A percentile compares a stretch with the other conserved stretches of the same genome.
phyloP scores from a whole-genome alignment of 92 coral and sea anemone species.

The Paramuricea clavata region DNA sequence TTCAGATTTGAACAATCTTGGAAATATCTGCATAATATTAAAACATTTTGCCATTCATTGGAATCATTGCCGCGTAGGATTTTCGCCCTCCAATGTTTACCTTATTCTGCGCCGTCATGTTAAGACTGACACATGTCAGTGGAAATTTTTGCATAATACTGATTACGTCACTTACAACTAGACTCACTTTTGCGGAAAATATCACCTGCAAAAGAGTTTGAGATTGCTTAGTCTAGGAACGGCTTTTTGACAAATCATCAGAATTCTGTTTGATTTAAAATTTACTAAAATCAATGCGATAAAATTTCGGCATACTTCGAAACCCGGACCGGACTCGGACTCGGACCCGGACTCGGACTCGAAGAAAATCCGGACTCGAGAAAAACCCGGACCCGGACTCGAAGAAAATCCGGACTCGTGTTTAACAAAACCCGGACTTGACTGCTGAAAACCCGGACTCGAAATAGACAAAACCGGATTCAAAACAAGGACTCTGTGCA shows the following conservation, averaged over 20 bases:
- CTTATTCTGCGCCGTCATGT: conserved; percentile 10
- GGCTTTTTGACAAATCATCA: conserved; percentile 10
- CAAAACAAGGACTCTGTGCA: too few species aligned
- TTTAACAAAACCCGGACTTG: too few species aligned
- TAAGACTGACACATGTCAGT: conserved; percentile 25
- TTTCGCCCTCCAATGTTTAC: conserved; percentile 5
- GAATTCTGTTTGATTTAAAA: conserved; percentile 9
- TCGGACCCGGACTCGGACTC: too few species aligned
- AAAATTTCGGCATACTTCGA: too few species aligned
- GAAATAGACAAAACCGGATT: too few species aligned
- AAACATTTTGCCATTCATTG: conserved; percentile 7
- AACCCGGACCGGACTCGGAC: too few species aligned
- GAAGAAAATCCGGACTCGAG: too few species aligned
- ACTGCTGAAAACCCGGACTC: too few species aligned
- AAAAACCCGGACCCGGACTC: too few species aligned
- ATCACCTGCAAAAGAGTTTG: conserved; percentile 12
- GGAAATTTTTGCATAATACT: conserved; percentile 15
- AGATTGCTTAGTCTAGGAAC: conserved; percentile 21
- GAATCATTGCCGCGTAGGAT: not conserved
- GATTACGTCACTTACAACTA: conserved; percentile 6
- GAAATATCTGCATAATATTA: conserved; percentile 19
- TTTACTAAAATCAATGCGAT: conserved; percentile 5
- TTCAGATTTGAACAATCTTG: conserved; percentile 15
- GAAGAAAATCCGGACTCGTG: too few species aligned
- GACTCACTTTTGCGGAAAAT: conserved; percentile 1